Evolutionary conservation across 2,888 invertebrate species (phyloP), one percentile per base, ranked within the genome.

Genomic region (Cyclophora punctaria): DNA sequence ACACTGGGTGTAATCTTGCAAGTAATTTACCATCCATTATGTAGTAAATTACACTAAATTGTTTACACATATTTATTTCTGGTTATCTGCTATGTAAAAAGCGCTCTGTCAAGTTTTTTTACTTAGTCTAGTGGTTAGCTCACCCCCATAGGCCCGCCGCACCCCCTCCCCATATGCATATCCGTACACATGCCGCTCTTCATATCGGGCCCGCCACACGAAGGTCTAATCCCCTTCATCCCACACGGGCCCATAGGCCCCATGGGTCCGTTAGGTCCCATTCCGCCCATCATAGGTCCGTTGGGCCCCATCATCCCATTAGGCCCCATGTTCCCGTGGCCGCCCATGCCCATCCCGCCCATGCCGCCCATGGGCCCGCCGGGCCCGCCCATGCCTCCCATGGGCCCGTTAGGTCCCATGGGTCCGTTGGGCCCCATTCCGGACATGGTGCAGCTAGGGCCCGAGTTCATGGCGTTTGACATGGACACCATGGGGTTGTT

Each of bases 141-240:
- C 63, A 89, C 89, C 70, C 88, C 89, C 89, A 89, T 89, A 45
- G 89, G 89, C 45, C 87, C 89, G 2, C 88, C 88, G 50, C 89
- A 89, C 3, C 83, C 88, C 60, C 89, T 75, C 7, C 87, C 86
- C 88, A 89, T 88, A 64, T 89, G 89, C 77, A 89, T 89, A 64
- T 89, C 89, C 54, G 83, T 76, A 58, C 89, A 89, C 87, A 89
- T 89, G 4, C 85, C 83, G 0, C 78, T 65, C 56, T 89, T 89
- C 87, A 89, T 89, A 56, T 89, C 89, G 1, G 89, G 88, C n/a
- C 87, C 82, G 2, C 89, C 89, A 57, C 88, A 86, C 0, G 87
- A 67, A 6, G 85, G 83, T 53, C 89, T 74, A 46, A 89, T 87
- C 0, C 86, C 85, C 48, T 89, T 87, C 81, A 89, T 89, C 2